These are phyloP conservation scores for Nerophis lumbriciformis DNA, from an alignment of 2,113 vertebrate species.

Conservation along the genomic window DNA sequence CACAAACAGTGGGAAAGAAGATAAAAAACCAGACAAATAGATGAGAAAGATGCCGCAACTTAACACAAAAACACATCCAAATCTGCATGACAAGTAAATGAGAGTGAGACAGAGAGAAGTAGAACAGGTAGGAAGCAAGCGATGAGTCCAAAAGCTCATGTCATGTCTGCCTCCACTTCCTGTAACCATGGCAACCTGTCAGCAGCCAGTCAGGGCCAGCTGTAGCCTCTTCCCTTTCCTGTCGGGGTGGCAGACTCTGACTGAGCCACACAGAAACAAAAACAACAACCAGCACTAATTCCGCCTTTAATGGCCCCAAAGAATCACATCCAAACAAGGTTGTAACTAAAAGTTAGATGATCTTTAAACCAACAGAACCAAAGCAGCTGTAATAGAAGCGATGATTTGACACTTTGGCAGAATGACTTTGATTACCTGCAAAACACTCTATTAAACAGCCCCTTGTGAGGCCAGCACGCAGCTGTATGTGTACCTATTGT, in stretches of 20 bases:
- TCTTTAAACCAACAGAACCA: constrained; percentile 7
- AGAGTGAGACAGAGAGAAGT: constrained; percentile 47
- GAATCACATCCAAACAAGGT: not conserved
- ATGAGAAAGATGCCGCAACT: constrained; percentile 19
- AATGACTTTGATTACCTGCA: constrained; percentile 57
- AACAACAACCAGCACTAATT: constrained; percentile 26
- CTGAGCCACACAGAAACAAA: constrained; percentile 42
- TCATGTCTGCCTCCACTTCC: constrained; percentile 75
- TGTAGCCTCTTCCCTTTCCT: constrained; percentile 74
- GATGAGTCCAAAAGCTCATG: constrained; percentile 53
- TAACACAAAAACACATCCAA: constrained; percentile 29
- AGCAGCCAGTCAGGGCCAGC: constrained; percentile 71
- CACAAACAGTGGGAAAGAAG: not conserved
- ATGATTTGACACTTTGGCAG: constrained; percentile 53
- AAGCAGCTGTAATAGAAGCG: constrained; percentile 50
- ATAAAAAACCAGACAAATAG: constrained; percentile 6
- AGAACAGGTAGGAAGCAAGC: constrained; percentile 55
- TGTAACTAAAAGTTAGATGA: constrained; percentile 19
- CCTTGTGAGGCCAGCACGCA: constrained; percentile 42
- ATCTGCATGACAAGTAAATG: constrained; percentile 36
- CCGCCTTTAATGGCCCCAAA: constrained; percentile 22
- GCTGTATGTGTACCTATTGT: constrained; percentile 38
- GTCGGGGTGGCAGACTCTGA: constrained; percentile 64
- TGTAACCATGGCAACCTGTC: constrained; percentile 79
- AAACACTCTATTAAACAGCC: constrained; percentile 51